These are phyloP conservation scores for Xestia ashworthii DNA, from an alignment of 2,888 invertebrate species.

Conservation along the genomic window DNA sequence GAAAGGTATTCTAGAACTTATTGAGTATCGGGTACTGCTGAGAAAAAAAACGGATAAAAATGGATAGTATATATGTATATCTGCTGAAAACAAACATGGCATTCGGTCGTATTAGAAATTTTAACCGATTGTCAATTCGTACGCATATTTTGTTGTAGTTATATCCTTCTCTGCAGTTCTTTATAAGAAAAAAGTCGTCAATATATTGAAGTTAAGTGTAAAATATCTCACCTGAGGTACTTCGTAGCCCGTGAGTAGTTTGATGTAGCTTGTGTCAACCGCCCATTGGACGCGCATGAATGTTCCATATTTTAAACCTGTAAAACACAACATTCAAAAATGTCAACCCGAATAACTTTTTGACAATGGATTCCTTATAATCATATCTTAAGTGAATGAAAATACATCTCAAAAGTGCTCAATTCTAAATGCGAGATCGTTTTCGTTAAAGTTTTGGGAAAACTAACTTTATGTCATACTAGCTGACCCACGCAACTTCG, in stretches of 20 bases:
- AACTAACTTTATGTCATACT: background rate
- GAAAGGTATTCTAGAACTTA: no score
- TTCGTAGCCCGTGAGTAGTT: conserved; percentile 67
- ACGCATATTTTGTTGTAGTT: background rate
- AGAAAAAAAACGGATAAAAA: no score
- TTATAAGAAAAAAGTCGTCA: background rate
- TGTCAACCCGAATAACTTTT: background rate
- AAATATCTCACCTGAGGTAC: conserved; percentile 70
- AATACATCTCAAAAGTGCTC: background rate
- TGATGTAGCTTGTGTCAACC: conserved; percentile 90
- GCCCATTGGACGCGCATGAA: conserved; percentile 91
- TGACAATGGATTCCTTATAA: background rate
- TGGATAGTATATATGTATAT: no score
- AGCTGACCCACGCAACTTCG: no score
- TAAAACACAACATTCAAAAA: conserved; percentile 37
- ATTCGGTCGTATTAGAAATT: no score
- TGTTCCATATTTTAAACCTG: conserved; percentile 77
- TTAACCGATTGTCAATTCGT: background rate
- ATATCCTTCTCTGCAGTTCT: background rate
- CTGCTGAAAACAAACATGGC: no score
- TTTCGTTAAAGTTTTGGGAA: background rate
- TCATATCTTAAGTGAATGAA: background rate
- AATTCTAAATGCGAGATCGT: background rate
- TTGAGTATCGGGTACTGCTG: no score
- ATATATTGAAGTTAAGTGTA: background rate